These are phyloP conservation scores for Lanius ludovicianus DNA, from an alignment of 2,113 vertebrate species.

Conservation along the genomic window DNA sequence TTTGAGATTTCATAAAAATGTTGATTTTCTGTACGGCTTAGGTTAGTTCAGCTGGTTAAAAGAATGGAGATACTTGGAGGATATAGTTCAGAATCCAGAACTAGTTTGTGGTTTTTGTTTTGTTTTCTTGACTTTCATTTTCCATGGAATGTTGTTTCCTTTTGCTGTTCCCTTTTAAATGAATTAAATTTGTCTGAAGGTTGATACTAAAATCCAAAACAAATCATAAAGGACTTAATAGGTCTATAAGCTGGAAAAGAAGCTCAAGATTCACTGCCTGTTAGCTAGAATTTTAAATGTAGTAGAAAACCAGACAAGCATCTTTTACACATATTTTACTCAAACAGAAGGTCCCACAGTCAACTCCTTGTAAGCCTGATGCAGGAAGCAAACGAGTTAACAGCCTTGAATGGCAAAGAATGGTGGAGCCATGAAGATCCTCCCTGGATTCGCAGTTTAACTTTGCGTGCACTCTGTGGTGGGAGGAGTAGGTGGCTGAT, in stretches of 20 bases:
- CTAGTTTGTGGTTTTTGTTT: rapidly evolving
- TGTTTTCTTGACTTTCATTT: neutral
- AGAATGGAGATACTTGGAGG: neutral
- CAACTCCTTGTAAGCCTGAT: neutral
- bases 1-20: neutral
- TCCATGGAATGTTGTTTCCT: neutral
- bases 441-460: conserved; percentile 8
- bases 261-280: neutral
- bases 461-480: conserved; percentile 23
- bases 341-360: neutral
- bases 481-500: conserved; percentile 59
- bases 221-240: neutral
- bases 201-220: neutral
- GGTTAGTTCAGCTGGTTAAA: neutral
- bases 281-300: neutral
- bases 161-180: neutral
- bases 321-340: neutral
- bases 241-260: conserved; percentile 1
- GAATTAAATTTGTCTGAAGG: neutral
- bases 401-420: neutral
- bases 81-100: neutral
- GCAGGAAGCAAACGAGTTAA: conserved; percentile 7
- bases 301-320: neutral
- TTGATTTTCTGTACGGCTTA: neutral
- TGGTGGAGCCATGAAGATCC: conserved; percentile 18